These are phyloP conservation scores for Dioctria linearis DNA, from an alignment of 2,888 invertebrate species.

Conservation along the genomic window DNA sequence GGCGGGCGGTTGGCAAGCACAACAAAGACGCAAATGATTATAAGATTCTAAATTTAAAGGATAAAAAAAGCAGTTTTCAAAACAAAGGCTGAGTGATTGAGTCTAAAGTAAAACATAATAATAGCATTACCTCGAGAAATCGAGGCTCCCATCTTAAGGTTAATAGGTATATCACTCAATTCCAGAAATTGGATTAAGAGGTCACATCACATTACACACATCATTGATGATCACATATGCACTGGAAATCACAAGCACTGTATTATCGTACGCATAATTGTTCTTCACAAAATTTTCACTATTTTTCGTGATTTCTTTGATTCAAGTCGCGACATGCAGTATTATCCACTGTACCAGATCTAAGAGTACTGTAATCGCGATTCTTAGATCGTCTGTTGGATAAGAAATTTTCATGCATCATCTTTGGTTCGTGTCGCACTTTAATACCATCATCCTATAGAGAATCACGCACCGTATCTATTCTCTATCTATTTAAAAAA, in stretches of 20 bases:
- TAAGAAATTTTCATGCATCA: not conserved
- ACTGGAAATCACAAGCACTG: too few relatives aligned
- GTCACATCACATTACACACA: not conserved
- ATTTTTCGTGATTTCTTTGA: not conserved
- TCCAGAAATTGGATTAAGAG: constrained; percentile 1
- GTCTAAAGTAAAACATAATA: constrained; percentile 3
- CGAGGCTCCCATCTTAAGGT: constrained; percentile 34
- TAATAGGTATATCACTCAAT: not conserved
- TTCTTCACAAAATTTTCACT: not conserved
- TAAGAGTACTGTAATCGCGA: not conserved
- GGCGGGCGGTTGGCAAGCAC: not conserved
- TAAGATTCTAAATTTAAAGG: not conserved
- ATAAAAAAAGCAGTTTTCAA: not conserved
- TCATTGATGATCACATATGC: not conserved
- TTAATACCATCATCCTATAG: not conserved
- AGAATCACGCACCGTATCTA: constrained; percentile 31
- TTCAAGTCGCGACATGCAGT: not conserved
- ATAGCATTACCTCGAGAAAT: constrained; percentile 31
- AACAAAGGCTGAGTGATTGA: not conserved
- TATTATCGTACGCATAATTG: not conserved
- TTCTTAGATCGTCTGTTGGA: not conserved
- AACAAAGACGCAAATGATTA: not conserved
- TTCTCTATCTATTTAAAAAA: not conserved
- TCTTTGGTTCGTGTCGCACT: not conserved
- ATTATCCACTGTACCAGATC: not conserved